phyloP scores from a whole-genome alignment of 2,113 vertebrate species.

The Odontesthes bonariensis region DNA sequence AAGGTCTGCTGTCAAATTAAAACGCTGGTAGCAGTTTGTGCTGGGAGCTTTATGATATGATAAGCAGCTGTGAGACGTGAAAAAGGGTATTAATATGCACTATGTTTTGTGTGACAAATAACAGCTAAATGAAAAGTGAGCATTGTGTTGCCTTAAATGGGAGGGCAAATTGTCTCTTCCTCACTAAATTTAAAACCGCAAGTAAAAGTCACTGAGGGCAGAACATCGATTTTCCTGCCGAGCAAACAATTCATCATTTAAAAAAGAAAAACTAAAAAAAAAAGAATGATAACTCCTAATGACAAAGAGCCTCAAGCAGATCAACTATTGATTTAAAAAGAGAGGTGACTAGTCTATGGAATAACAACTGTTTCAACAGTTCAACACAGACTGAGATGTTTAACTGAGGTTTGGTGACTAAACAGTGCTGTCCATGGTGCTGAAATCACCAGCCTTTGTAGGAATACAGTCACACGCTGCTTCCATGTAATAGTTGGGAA shows the following conservation, averaged over 20 bases:
- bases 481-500: conserved; percentile 9
- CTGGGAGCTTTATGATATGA: conserved; percentile 49
- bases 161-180: conserved; percentile 14
- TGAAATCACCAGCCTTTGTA: conserved; percentile 49
- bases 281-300: conserved; percentile 40
- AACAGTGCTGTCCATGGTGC: conserved; percentile 75
- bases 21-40: conserved; percentile 57
- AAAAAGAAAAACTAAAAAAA: neutral
- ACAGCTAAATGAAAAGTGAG: conserved; percentile 29
- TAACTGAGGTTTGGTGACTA: neutral
- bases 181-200: conserved; percentile 22
- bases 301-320: conserved; percentile 35
- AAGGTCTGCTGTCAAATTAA: conserved; percentile 65
- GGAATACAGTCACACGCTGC: conserved; percentile 11
- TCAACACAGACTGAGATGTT: conserved; percentile 11
- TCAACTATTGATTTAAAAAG: conserved; percentile 14
- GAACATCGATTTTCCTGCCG: conserved; percentile 21
- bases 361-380: conserved; percentile 15
- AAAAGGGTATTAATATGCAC: conserved; percentile 34
- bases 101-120: conserved; percentile 52
- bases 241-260: conserved; percentile 32
- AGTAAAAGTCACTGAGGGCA: conserved; percentile 24
- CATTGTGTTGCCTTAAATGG: conserved; percentile 22
- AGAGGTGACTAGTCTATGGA: conserved; percentile 22
- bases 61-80: conserved; percentile 35